Evolutionary conservation across 2,888 invertebrate genomes (phyloP), one percentile per base, ranked within the genome.

Genomic region (Ecliptopera silaceata): DNA sequence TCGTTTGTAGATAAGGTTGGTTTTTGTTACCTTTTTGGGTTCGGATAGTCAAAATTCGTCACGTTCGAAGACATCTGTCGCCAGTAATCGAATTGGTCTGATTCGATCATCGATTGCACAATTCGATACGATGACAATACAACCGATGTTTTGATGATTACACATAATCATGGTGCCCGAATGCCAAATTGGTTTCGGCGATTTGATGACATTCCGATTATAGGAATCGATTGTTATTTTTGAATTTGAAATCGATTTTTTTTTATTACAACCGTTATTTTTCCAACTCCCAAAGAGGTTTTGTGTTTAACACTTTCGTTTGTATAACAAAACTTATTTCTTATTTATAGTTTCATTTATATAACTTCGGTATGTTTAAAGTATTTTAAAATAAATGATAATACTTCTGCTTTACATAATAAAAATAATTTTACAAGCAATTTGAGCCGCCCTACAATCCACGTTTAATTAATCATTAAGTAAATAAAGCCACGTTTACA

Each of bases 51-150:
- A 71, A 90, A 89, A 91, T 90, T 91, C 90, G 90, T 91, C 90
- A 91, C 90, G 90, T 90, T 82, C 85, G 75, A 81, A 79, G 85
- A 89, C 90, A 91, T 89, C 90, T 91, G 90, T 91, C 90, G 89
- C 84, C 84, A 71, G 78, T 88, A 88, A 89, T 89, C 87, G 90
- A 88, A 82, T 82, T 76, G 80, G 72, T 75, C 80, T 75, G 83
- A 80, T 82, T 80, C 83, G 80, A 80, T 82, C 74, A 75, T 79
- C 79, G 76, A 80, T 89, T 89, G 88, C 88, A 86, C 88, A 88
- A 91, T 89, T 88, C 84, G 84, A 79, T 77, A 76, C 87, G 87
- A 91, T 89, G 91, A 91, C 91, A 90, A 86, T 86, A 83, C 84
- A 82, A 47, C 47, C 15, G 56, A 82, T 84, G 66, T 68, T 66